Percentiles rank a stretch among this genome's conserved stretches.
Conservation (phyloP, 2,797 vertebrate species). For the Acanthiza pusilla region DNA sequence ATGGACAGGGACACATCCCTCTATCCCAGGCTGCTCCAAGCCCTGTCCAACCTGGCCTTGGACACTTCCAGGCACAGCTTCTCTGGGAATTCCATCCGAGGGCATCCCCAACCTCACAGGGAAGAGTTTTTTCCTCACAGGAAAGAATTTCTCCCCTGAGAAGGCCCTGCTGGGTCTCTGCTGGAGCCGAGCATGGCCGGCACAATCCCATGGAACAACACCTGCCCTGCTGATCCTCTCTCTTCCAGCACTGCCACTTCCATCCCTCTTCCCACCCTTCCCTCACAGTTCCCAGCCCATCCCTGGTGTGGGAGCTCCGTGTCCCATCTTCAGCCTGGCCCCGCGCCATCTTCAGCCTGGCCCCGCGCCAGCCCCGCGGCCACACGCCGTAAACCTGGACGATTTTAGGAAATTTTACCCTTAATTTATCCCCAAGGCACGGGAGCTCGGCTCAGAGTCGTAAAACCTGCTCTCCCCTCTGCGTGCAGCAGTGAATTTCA, state of each 20-base stretch:
- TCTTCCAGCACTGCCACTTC: neutral
- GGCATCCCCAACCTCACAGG: neutral
- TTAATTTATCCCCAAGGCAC: conserved; percentile 9
- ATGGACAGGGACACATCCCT: neutral
- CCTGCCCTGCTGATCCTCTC: accelerated
- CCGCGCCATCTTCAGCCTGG: too few species aligned
- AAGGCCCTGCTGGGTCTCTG: accelerated
- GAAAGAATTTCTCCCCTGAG: neutral
- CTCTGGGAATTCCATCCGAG: neutral
- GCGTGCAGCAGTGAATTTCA: neutral
- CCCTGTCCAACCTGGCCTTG: accelerated
- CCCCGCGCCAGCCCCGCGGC: neutral
- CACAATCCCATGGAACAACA: neutral
- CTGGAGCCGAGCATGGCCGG: accelerated
- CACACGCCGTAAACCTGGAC: neutral
- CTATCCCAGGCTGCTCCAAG: neutral
- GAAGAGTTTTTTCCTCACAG: neutral
- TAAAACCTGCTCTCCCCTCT: neutral
- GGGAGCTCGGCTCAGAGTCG: neutral
- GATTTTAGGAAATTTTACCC: conserved; percentile 18
- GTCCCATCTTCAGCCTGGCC: conserved; percentile 25
- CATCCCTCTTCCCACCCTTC: neutral
- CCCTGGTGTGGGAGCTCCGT: neutral
- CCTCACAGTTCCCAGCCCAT: neutral
- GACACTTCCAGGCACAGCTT: neutral